Evolutionary conservation across 2,797 vertebrate species (phyloP).

Genomic region (Enteromius mattozi): DNA sequence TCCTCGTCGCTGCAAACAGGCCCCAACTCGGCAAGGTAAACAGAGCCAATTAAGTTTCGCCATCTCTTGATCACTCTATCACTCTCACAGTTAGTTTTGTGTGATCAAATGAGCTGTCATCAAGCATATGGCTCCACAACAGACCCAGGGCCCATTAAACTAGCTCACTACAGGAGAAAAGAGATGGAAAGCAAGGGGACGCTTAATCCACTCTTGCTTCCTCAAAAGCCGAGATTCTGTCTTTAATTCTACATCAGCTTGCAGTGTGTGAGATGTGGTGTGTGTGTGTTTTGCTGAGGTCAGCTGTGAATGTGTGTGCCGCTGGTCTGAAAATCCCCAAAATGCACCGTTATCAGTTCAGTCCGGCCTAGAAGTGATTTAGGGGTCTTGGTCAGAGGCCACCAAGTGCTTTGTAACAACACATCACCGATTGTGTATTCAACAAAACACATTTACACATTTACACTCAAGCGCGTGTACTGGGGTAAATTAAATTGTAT

Average conservation of each 20-base stretch:
- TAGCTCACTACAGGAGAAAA: constrained; percentile 66
- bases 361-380: background rate
- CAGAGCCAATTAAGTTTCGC: constrained; percentile 59
- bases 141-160: constrained; percentile 43
- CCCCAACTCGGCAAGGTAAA: constrained; percentile 53
- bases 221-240: constrained; percentile 41
- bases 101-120: constrained; percentile 40
- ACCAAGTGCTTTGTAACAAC: constrained; percentile 16
- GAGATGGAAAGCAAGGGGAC: constrained; percentile 74
- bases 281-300: constrained; percentile 49
- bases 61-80: constrained; percentile 38
- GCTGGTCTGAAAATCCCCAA: constrained; percentile 34
- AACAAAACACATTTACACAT: constrained; percentile 7
- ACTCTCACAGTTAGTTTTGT: constrained; percentile 29
- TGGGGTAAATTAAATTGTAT: constrained; percentile 1
- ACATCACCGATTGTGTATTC: background rate
- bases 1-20: constrained; percentile 54
- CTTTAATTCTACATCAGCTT: constrained; percentile 52
- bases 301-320: constrained; percentile 34
- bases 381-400: constrained; percentile 21
- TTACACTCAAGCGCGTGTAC: background rate
- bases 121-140: constrained; percentile 34
- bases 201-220: constrained; percentile 22
- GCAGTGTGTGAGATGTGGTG: constrained; percentile 9
- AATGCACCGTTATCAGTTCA: constrained; percentile 24